Percentiles rank a stretch among this genome's conserved stretches.
These are phyloP conservation scores for Drosophila mettleri DNA, from an alignment of 2,888 invertebrate species.

Conservation along the genomic window DNA sequence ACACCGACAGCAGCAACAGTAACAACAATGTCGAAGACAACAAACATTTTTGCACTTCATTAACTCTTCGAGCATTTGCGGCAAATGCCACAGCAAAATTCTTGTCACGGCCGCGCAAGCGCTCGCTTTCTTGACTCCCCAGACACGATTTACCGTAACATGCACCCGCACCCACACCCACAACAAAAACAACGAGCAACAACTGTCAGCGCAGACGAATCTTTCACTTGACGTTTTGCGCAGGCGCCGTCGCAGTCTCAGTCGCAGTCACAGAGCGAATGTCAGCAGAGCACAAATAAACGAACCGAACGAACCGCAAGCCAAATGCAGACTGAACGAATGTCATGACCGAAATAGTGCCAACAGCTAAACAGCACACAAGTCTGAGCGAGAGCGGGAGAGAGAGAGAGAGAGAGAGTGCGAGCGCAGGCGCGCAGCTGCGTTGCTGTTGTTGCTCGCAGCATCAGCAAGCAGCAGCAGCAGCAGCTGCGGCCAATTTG, in stretches of 20 bases:
- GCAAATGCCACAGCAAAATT: conserved; percentile 66
- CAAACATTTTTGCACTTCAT: conserved; percentile 78
- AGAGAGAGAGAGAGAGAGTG: conserved; percentile 12
- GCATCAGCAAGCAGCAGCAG: too few relatives aligned
- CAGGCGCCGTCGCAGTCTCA: conserved; percentile 21
- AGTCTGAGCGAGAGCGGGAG: conserved; percentile 16
- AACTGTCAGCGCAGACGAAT: conserved; percentile 39
- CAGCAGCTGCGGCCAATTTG: conserved; percentile 49
- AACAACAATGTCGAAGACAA: conserved; percentile 30
- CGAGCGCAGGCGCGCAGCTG: conserved; percentile 47
- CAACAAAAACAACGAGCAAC: conserved; percentile 23
- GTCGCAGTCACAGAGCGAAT: conserved; percentile 11
- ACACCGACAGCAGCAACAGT: conserved; percentile 41
- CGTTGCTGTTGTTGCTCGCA: conserved; percentile 23
- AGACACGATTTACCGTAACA: conserved; percentile 54
- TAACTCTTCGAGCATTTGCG: conserved; percentile 71
- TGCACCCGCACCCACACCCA: conserved; percentile 32
- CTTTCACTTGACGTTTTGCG: conserved; percentile 46
- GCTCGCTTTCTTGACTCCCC: conserved; percentile 30
- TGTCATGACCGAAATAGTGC: conserved; percentile 78
- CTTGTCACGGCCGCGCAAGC: conserved; percentile 32
- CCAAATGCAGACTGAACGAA: conserved; percentile 82
- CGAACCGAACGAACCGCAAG: conserved; percentile 72
- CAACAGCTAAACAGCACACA: conserved; percentile 42
- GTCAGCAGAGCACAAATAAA: conserved; percentile 42